Evolutionary conservation across 2,888 invertebrate genomes (phyloP), one percentile per base, ranked within the genome.

Genomic region (Volucella inflata): DNA sequence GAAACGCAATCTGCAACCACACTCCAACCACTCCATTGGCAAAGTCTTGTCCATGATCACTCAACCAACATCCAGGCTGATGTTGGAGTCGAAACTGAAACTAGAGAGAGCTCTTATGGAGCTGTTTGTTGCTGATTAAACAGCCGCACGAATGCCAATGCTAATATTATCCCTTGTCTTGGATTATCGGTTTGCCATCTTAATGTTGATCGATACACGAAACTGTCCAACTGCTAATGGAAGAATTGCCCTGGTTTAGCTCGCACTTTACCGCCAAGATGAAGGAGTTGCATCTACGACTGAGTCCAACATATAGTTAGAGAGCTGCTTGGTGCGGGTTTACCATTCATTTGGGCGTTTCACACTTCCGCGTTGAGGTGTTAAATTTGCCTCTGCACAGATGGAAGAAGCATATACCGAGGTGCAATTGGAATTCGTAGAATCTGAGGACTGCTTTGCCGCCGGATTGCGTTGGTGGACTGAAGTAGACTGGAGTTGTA

Each of bases 171-270:
- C 81, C 81, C 85, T 76, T 85, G 85, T 85, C 80, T 67, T 50
- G 85, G 53, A 81, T 80, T 85, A 85, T 85, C 85, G 76, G 85
- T 76, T 81, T 72, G 80, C 85, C 85, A 85, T 85, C 80, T 85
- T 85, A 85, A 85, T 85, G 81, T 85, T 85, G 85, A 85, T 85
- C 85, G 85, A 85, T 85, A 85, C 85, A 85, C 72, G 85, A 85
- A 81, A 81, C 80, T 80, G 72, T 80, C 80, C 76, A 76, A 85
- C 76, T 76, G 79, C 84, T 85, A 85, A 85, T 81, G 85, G 76
- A 85, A 65, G 81, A 62, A 81, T 85, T 85, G 85, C 76, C 81
- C 81, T 62, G 76, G 67, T 81, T 85, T 85, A 57, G 38, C 51
- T 74, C 44, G 80, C 60, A 57, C 55, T 44, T 46, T 11, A 59